Base-by-base conservation (phyloP, 2,113 vertebrate genomes). In the Castor canadensis region DNA sequence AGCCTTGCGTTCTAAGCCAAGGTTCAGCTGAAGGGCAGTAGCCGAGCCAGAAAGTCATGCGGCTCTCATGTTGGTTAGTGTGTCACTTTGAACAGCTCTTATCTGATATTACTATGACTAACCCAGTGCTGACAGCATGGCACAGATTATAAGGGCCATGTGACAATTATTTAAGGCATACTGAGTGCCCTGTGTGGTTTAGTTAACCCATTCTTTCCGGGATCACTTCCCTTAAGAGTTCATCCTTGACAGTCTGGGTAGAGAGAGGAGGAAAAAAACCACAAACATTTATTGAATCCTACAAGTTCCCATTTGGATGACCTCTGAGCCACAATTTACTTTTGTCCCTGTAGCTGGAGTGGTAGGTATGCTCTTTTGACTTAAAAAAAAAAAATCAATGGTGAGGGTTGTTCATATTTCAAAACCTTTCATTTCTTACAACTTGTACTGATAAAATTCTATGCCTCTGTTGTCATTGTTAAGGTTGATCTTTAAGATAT, bases 81-180 rank as follows among this genome's bases (percentile, higher is more conserved):
- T 98, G 98, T 99, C 98, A 98, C 98, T 98, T 98, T 98, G 98
- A 98, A 98, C 98, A 98, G 98, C 98, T 97, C 98, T 98, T 99
- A 99, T 99, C 99, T 99, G 99, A 99, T 99, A 99, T 98, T 99
- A 99, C 98, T 99, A 98, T 99, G 98, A 99, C 99, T 99, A 99
- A 99, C 99, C 98, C 98, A 92, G 99, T 99, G 99, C 99, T 99
- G 99, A 99, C 99, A 99, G 99, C 99, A 99, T 98, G 98, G 99
- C 99, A 99, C 98, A 98, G 98, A 99, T 99, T 99, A 99, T 98
- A 98, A 98, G 98, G 99, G 98, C 99, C 99, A 99, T 99, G 99
- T 98, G 99, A 99, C 97, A 97, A 99, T 99, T 99, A 99, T 99
- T 98, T 99, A 98, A 98, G 99, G 98, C 99, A 98, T 98, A 11